Conservation (phyloP, 2,113 vertebrate genomes). For the Lophochroa leadbeateri region DNA sequence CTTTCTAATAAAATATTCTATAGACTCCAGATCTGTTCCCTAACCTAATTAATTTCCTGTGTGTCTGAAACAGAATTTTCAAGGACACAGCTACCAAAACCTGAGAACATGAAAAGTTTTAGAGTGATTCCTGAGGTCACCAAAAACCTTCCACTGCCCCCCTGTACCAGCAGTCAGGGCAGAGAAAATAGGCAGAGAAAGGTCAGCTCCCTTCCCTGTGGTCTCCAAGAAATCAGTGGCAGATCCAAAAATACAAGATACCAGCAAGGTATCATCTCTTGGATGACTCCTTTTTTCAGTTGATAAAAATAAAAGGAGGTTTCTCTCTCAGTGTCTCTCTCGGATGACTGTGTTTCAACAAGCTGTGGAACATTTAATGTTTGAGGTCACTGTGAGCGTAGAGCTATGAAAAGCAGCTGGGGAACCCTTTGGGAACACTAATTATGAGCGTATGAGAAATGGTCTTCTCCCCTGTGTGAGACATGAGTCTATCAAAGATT, state of each 20-base stretch:
- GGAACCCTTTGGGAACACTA: conserved; percentile 17
- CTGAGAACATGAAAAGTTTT: background rate
- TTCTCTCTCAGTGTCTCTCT: background rate
- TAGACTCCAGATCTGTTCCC: background rate
- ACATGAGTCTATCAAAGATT: conserved; percentile 22
- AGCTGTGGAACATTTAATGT: background rate
- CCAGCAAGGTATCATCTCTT: background rate
- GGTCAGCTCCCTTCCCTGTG: background rate
- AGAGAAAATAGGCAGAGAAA: background rate
- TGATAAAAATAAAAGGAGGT: background rate
- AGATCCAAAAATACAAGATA: background rate
- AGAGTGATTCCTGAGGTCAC: background rate
- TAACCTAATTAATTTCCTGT: background rate
- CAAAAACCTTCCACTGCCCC: background rate
- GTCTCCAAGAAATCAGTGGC: background rate
- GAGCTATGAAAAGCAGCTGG: conserved; percentile 39
- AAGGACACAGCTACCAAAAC: background rate
- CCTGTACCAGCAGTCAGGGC: background rate
- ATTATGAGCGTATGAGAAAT: conserved; percentile 8
- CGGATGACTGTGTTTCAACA: background rate
- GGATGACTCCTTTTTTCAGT: background rate
- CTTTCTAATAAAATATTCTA: background rate
- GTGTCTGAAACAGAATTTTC: background rate
- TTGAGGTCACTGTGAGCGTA: background rate
- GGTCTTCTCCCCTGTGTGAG: background rate